Evolutionary conservation across 2,888 invertebrate genomes (phyloP), one percentile per base, ranked within the genome.

Genomic region (Aphodius granarius): DNA sequence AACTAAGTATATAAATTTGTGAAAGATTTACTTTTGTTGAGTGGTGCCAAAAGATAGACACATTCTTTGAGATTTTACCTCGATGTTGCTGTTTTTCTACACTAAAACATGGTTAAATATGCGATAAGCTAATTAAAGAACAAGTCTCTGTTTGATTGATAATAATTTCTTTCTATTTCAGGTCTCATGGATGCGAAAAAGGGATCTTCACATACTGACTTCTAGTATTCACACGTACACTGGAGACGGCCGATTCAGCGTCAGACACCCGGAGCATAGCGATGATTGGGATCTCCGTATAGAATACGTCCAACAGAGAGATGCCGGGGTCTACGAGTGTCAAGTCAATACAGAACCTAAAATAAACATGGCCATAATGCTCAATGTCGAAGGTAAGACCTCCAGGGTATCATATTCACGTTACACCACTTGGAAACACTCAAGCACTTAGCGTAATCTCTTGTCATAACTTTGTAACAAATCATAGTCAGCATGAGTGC

Each of bases 341-440:
- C 95, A 95, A 90, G 94, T 96, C 81, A 96, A 96, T 88, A 96
- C 95, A 0, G 95, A 96, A 85, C 95, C 95, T 18, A 96, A 95
- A 87, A 94, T 95, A 86, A 95, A 95, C 87, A 91, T 95, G 90
- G 95, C 95, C 66, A 92, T 95, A 83, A 87, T 91, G 84, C 90
- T 96, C 76, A 91, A 91, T 83, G 94, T 96, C 73, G 94, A 95
- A 92, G 95, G 95, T 95, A 80, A 74, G 80, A 64, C 76, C 74
- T 75, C 73, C 74, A 43, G 43, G 13, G 13, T 43, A 43, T 13
- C 6, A 43, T 43, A 9, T 43, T 43, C 72, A 70, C 64, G 71
- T 72, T 75, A 73, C 13, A 20, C 20, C 13, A n/a, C 20, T 20
- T 20, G 18, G n/a, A 5, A 65, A n/a, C 68, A 20, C n/a, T 66